Conservation (phyloP, 2,113 vertebrate genomes). For the Machaerirhynchus nigripectus region DNA sequence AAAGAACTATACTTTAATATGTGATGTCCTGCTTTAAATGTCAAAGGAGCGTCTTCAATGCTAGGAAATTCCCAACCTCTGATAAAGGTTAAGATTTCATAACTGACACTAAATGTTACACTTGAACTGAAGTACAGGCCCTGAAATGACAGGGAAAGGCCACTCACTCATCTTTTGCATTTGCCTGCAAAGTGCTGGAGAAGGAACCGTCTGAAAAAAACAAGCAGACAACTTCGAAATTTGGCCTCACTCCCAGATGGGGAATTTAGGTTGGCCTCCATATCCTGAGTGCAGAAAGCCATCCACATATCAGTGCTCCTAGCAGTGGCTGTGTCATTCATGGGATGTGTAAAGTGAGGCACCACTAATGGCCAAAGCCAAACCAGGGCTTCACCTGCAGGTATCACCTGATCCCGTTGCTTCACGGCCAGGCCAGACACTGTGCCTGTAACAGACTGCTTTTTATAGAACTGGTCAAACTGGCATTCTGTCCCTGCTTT, state of each 20-base stretch:
- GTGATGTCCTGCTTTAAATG: neutral
- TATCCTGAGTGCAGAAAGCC: neutral
- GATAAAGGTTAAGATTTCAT: neutral
- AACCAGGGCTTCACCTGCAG: neutral
- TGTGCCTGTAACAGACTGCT: rapidly evolving
- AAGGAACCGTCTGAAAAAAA: neutral
- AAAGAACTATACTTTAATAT: neutral
- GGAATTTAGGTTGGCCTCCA: neutral
- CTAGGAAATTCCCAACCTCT: constrained; percentile 11
- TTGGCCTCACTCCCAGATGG: neutral
- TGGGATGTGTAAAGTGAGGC: neutral
- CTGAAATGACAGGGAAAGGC: neutral
- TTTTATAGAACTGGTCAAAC: neutral
- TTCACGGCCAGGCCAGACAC: neutral
- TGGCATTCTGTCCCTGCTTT: neutral
- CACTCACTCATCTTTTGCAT: neutral
- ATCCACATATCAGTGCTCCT: neutral
- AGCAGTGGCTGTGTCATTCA: neutral
- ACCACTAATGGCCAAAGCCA: neutral
- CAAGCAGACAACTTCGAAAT: neutral
- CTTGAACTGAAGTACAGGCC: neutral
- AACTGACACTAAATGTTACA: neutral
- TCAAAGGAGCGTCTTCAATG: neutral
- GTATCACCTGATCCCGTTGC: rapidly evolving
- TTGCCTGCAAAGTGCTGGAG: neutral